Evolutionary conservation across 1,140 invertebrate genomes (phyloP).

Genomic region (Eueides isabella): DNA sequence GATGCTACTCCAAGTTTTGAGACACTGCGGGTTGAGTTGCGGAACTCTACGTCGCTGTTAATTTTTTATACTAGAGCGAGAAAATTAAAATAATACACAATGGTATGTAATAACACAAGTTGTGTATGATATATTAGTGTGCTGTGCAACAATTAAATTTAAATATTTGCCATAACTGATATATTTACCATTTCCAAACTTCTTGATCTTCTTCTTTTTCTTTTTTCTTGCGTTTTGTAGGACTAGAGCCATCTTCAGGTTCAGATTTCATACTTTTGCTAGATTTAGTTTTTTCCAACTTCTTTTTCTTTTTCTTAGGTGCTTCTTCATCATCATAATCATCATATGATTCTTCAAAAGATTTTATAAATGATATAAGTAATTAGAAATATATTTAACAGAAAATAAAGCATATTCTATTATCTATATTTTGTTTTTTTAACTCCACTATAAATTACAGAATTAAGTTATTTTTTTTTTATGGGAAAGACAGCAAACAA

Average conservation of each 20-base stretch:
- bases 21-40: too few species aligned
- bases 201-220: slow-evolving; percentile 91
- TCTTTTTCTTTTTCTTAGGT: slow-evolving; percentile 82
- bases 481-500: too few species aligned
- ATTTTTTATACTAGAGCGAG: too few species aligned
- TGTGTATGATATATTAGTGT: neutral
- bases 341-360: slow-evolving; percentile 75
- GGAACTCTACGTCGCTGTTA: too few species aligned
- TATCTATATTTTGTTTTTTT: neutral
- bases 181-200: slow-evolving; percentile 95
- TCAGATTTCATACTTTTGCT: slow-evolving; percentile 64
- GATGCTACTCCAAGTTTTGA: too few species aligned
- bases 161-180: neutral
- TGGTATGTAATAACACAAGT: too few species aligned
- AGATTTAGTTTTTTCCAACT: slow-evolving; percentile 55
- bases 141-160: neutral
- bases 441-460: too few species aligned
- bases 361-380: slow-evolving; percentile 18
- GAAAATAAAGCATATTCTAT: neutral
- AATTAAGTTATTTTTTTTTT: too few species aligned
- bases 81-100: too few species aligned
- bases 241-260: slow-evolving; percentile 65
- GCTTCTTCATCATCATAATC: slow-evolving; percentile 85
- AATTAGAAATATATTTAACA: slow-evolving; percentile 10
- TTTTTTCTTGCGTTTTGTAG: slow-evolving; percentile 88